Base-by-base conservation (phyloP, 1,140 invertebrate genomes). In the Hyles euphorbiae region DNA sequence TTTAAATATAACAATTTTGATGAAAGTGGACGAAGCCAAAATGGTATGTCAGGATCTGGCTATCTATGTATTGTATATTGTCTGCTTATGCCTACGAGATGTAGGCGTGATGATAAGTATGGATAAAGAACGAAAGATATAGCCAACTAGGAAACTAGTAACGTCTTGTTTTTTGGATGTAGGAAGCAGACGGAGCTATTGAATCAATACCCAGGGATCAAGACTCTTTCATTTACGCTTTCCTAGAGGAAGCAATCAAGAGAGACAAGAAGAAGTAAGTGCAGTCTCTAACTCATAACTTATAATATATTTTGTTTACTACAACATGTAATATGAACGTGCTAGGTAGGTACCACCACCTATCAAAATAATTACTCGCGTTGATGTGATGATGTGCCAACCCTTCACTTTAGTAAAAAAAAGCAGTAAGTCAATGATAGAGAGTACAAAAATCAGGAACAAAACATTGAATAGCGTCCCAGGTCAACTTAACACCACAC, bases 161-260 rank as follows among this genome's bases (percentile, higher is more conserved):
- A 10, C 46, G 10, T 45, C 34, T 47, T 36, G 2, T 45, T 50
- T 58, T 60, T 58, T 22, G 22, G 22, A 22, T 22, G 2, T 61
- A 87, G 83, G 71, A 74, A 3, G 67, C 62, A 22, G 70, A 78
- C 12, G 71, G 54, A 5, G 69, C 43, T 9, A 66, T 69, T 1
- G 78, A 74, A 5, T 64, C 75, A 5, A 53, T 80, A 7, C 76
- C 78, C 0, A 74, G 74, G 33, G 83, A 88, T 58, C 75, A 83
- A 60, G 81, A 81, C 63, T 87, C 84, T 0, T 81, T 86, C 50
- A 80, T 88, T 51, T 84, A 88, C 54, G 72, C 79, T 4, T 83
- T 83, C 64, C 56, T 86, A 43, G 81, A 86, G 65, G 83, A 88
- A 68, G 81, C 85, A 7, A 73, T 88, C 5, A 88, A 88, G 61